phyloP scores from a whole-genome alignment of 2,113 vertebrate genomes.

The Geococcyx californianus region DNA sequence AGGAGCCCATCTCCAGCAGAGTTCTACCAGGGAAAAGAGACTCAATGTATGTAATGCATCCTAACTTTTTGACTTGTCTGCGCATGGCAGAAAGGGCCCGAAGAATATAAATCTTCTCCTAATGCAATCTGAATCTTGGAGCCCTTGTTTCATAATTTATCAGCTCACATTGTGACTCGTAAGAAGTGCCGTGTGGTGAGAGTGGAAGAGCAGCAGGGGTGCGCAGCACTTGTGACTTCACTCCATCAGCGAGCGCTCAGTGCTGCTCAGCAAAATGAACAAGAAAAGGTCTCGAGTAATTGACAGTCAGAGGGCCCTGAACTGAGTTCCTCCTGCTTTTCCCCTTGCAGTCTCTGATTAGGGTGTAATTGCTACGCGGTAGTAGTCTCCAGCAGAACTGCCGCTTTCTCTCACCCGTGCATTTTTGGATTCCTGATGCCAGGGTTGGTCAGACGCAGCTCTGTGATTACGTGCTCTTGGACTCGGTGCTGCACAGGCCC shows the following conservation, averaged over 20 bases:
- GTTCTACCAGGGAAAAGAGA: neutral
- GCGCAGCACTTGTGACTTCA: neutral
- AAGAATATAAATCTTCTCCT: neutral
- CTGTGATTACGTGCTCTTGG: neutral
- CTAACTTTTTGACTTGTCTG: neutral
- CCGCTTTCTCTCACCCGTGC: neutral
- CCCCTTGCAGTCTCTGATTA: constrained; percentile 38
- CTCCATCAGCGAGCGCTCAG: constrained; percentile 10
- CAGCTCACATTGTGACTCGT: neutral
- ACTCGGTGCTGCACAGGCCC: neutral
- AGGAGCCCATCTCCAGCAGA: neutral
- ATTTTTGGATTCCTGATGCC: neutral
- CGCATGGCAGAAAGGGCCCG: neutral
- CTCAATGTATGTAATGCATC: neutral
- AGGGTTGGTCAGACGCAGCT: neutral
- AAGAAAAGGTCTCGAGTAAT: constrained; percentile 48
- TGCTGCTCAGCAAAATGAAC: neutral
- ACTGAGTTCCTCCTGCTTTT: constrained; percentile 47
- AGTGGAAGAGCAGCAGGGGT: neutral
- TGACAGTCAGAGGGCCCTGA: constrained; percentile 43
- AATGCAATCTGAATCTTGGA: neutral
- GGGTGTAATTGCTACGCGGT: constrained; percentile 18
- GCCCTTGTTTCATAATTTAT: constrained; percentile 14
- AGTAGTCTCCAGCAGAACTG: neutral
- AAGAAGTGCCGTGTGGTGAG: neutral